Evolutionary conservation across 2,888 invertebrate species (phyloP).

Genomic region (Pyrrhosoma nymphula): DNA sequence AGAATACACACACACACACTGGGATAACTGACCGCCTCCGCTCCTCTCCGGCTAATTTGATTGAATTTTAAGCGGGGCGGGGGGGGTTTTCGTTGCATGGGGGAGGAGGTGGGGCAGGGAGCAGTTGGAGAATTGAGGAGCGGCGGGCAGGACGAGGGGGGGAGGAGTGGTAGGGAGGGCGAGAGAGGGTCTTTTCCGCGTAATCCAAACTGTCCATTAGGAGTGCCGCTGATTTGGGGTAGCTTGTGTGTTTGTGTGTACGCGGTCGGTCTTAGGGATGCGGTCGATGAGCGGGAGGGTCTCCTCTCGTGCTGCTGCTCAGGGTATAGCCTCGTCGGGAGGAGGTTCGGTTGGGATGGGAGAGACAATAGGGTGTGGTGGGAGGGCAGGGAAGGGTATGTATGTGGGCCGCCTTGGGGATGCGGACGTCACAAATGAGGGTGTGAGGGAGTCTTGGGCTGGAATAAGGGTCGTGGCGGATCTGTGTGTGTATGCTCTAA

Average conservation of each 20-base stretch:
- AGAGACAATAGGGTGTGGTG: slow-evolving; percentile 35
- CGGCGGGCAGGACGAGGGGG: neutral
- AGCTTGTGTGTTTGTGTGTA: neutral
- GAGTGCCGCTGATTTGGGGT: neutral
- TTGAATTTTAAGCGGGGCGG: slow-evolving; percentile 60
- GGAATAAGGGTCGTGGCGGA: neutral
- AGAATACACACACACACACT: neutral
- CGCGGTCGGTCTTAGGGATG: neutral
- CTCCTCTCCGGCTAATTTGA: slow-evolving; percentile 59
- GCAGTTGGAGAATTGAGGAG: neutral
- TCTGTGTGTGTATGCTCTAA: neutral
- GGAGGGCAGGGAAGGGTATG: neutral
- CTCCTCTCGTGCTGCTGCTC: too few species aligned
- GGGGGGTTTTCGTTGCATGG: slow-evolving; percentile 29
- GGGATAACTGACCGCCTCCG: slow-evolving; percentile 43
- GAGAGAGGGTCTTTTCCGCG: slow-evolving; percentile 45
- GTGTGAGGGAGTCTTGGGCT: neutral
- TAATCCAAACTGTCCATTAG: slow-evolving; percentile 66
- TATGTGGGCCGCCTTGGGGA: slow-evolving; percentile 44
- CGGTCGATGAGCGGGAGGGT: neutral
- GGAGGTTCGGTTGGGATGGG: neutral
- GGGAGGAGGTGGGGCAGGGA: neutral
- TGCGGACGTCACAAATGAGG: slow-evolving; percentile 58
- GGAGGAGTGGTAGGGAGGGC: neutral
- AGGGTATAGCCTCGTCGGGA: neutral